phyloP scores from a whole-genome alignment of 1,140 invertebrate genomes.

The Diorhabda elongata region DNA sequence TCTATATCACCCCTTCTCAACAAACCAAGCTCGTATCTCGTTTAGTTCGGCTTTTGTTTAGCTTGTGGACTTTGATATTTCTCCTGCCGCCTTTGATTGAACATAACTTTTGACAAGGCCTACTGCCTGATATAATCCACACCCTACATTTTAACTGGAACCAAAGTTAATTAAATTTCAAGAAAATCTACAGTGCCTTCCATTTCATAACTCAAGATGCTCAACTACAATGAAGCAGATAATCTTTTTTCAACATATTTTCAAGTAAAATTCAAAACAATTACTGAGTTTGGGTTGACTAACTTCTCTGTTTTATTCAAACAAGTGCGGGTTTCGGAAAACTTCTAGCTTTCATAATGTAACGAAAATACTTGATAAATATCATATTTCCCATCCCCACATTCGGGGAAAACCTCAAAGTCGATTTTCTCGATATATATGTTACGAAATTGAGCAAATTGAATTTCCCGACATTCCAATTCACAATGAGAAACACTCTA shows the following conservation, averaged over 20 bases:
- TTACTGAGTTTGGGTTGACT: no score
- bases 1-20: background rate
- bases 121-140: background rate
- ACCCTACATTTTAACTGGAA: background rate
- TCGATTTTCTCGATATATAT: conserved; percentile 1
- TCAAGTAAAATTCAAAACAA: no score
- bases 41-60: conserved; percentile 9
- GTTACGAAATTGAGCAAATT: background rate
- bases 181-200: no score
- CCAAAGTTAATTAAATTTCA: background rate
- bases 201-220: no score
- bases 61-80: conserved; percentile 10
- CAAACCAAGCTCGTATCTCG: background rate
- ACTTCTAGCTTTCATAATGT: no score
- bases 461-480: background rate
- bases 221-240: no score
- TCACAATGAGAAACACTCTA: background rate
- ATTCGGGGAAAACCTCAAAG: background rate
- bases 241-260: no score
- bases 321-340: no score
- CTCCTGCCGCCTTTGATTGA: conserved; percentile 3
- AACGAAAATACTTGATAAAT: background rate
- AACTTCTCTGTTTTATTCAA: no score
- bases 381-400: background rate
- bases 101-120: background rate